Evolutionary conservation across 2,888 invertebrate species (phyloP).

Genomic region (Tetheella fluctuosa): DNA sequence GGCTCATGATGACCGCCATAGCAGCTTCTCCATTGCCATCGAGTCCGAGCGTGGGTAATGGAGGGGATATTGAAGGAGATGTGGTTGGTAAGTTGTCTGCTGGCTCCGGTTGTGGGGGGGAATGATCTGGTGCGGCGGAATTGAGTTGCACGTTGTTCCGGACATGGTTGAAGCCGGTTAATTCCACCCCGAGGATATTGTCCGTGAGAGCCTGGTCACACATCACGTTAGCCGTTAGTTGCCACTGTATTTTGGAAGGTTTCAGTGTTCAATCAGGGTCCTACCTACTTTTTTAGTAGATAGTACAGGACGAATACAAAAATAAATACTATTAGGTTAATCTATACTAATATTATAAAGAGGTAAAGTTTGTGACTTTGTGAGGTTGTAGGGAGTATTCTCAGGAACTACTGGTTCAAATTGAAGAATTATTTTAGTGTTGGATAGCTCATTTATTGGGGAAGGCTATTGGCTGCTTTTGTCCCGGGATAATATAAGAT

Average conservation of each 20-base stretch:
- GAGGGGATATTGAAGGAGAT: slow-evolving; percentile 51
- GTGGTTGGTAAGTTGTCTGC: slow-evolving; percentile 34
- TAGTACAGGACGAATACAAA: no score
- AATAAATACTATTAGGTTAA: no score
- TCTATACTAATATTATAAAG: no score
- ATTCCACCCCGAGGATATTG: slow-evolving; percentile 53
- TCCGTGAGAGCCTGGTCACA: slow-evolving; percentile 56
- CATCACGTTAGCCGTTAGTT: slow-evolving; percentile 23
- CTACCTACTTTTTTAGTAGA: no score
- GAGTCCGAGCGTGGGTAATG: slow-evolving; percentile 60
- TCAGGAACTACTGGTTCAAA: no score
- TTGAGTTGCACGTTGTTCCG: slow-evolving; percentile 69
- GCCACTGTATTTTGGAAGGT: slow-evolving; percentile 27
- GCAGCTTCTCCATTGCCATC: slow-evolving; percentile 95
- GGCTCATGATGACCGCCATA: slow-evolving; percentile 96
- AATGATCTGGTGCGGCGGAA: slow-evolving; percentile 41
- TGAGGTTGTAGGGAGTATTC: no score
- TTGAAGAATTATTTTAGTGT: no score
- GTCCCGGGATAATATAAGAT: no score
- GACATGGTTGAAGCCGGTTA: slow-evolving; percentile 42
- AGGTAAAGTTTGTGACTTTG: no score
- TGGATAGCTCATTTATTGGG: no score
- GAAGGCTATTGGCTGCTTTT: no score
- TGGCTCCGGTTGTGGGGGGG: slow-evolving; percentile 41
- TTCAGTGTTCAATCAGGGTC: slow-evolving; percentile 5